Conservation (phyloP, 2,797 vertebrate genomes). For the Muraenolepis orangiensis region DNA sequence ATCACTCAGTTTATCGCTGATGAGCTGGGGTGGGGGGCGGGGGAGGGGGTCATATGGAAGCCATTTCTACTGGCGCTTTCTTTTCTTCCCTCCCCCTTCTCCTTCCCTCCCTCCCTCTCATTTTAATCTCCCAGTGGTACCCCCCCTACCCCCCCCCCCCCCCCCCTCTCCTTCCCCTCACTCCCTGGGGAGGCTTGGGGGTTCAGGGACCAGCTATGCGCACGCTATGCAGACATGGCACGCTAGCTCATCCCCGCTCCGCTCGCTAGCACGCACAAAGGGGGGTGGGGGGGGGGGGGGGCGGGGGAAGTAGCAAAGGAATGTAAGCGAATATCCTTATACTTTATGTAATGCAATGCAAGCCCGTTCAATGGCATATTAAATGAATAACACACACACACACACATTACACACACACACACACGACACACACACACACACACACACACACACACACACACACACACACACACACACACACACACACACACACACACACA, state of each 20-base stretch:
- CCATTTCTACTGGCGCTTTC: slow-evolving; percentile 62
- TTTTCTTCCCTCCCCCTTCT: slow-evolving; percentile 32
- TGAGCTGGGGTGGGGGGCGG: slow-evolving; percentile 44
- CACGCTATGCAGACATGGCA: slow-evolving; percentile 72
- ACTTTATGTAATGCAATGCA: slow-evolving; percentile 64
- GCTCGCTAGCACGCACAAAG: slow-evolving; percentile 52
- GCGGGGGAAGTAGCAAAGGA: slow-evolving; percentile 36
- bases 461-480: too few relatives aligned
- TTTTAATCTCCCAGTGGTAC: slow-evolving; percentile 74
- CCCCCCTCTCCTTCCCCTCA: slow-evolving; percentile 26
- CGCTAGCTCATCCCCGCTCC: slow-evolving; percentile 71
- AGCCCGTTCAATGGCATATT: slow-evolving; percentile 47
- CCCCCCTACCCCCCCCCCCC: slow-evolving; percentile 3
- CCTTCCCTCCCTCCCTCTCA: slow-evolving; percentile 60
- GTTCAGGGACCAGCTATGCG: slow-evolving; percentile 69
- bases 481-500: not conserved
- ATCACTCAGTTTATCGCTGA: slow-evolving; percentile 53
- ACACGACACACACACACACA: not conserved
- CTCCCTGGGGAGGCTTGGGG: slow-evolving; percentile 70
- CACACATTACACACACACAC: not conserved
- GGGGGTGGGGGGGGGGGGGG: too few relatives aligned
- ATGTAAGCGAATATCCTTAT: slow-evolving; percentile 54
- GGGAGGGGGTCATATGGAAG: slow-evolving; percentile 75
- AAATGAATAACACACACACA: slow-evolving; percentile 17
- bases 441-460: too few relatives aligned